Evolutionary conservation across 2,888 invertebrate genomes (phyloP).

Genomic region (Gonocerus acuteangulatus): DNA sequence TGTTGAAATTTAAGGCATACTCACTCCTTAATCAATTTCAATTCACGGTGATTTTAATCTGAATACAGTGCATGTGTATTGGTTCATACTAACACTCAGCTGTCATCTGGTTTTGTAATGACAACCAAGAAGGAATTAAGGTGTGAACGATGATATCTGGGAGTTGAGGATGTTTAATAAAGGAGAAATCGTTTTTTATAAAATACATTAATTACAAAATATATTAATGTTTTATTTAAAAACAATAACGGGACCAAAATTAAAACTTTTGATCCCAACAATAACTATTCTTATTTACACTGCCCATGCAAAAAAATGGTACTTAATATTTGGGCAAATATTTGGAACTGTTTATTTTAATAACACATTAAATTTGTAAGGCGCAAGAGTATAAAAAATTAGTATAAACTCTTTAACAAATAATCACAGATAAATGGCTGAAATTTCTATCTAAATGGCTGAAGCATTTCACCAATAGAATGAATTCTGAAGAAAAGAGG

Average conservation of each 20-base stretch:
- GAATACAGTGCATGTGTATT: no score
- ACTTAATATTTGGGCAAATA: background rate
- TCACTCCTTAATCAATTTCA: no score
- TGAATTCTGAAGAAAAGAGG: constrained; percentile 33
- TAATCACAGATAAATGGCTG: constrained; percentile 16
- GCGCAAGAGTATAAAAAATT: background rate
- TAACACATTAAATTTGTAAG: background rate
- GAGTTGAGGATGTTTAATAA: no score
- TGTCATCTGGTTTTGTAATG: no score
- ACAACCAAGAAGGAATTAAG: no score
- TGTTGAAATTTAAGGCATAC: no score
- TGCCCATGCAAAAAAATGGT: background rate
- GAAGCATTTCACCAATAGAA: constrained; percentile 35
- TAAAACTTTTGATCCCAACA: background rate
- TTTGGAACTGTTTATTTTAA: background rate
- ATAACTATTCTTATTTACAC: background rate
- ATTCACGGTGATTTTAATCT: no score
- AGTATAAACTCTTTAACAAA: constrained; percentile 1
- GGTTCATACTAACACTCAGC: no score
- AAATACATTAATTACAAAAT: no score
- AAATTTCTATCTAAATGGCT: constrained; percentile 4
- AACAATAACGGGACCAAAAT: background rate
- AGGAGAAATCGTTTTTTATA: no score
- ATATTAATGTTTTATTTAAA: background rate
- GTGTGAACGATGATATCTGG: no score